These are phyloP conservation scores for Silvanus unidentatus DNA, from an alignment of 2,888 invertebrate species.

Conservation along the genomic window DNA sequence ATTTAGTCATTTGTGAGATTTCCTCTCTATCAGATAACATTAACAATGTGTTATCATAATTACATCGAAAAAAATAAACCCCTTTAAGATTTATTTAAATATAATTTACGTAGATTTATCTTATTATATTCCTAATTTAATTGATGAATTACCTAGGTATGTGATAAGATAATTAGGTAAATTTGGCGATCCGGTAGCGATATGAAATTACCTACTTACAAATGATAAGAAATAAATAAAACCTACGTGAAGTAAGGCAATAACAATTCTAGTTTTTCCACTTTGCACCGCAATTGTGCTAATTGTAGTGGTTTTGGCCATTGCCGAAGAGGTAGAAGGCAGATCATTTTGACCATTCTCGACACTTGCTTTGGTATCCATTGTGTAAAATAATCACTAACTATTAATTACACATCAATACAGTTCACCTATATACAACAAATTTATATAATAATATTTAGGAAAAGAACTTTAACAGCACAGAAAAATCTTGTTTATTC, in stretches of 20 bases:
- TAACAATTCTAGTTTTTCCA: constrained; percentile 77
- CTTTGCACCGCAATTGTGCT: constrained; percentile 88
- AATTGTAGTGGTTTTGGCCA: constrained; percentile 69
- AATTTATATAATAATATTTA: not conserved
- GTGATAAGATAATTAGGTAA: no score
- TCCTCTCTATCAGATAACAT: no score
- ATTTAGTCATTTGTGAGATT: not conserved
- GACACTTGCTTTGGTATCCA: constrained; percentile 28
- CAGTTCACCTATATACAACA: not conserved
- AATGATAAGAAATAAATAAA: not conserved
- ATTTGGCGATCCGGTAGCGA: no score
- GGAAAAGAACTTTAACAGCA: constrained; percentile 7
- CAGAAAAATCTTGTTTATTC: constrained; percentile 3
- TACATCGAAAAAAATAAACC: no score
- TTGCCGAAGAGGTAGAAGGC: constrained; percentile 30
- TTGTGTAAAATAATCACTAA: constrained; percentile 10
- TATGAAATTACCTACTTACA: no score
- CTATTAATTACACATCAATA: constrained; percentile 1
- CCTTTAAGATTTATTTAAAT: no score
- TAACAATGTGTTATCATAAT: no score
- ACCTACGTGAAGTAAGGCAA: constrained; percentile 82
- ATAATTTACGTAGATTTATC: no score
- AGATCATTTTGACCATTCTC: constrained; percentile 29
- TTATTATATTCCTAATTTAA: no score
- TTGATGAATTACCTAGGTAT: no score